Base-by-base conservation (phyloP, 1,140 invertebrate genomes). In the Panagrolaimus sp. region DNA sequence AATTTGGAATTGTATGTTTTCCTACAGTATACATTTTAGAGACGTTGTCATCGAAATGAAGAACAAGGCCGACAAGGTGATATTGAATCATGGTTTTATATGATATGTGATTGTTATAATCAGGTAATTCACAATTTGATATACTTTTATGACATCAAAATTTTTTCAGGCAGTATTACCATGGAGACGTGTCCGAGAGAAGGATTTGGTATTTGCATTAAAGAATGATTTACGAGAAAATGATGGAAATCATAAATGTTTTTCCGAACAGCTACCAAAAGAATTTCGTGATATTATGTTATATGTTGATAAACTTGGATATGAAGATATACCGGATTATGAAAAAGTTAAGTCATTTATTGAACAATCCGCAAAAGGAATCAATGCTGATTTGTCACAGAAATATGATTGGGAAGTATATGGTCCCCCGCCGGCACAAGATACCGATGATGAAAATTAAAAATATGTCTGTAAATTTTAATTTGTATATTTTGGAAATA, bases 21-120 rank as follows among this genome's bases (percentile, higher is more conserved):
- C 5, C 52, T 28, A 10, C 17, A 12, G 26, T 21, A 52, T 58
- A n/a, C n/a, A 12, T 58, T 58, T 1, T 28, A 58, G 52, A 21
- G 52, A 21, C 52, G 52, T 12, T 58, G 52, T 21, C 52, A 58
- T 58, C 52, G 52, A 12, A 21, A 58, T 28, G 52, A 58, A 58
- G 52, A 58, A 58, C 52, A 58, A 58, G 52, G 52, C 52, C 52
- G 52, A 26, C 52, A 58, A 24, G 52, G 52, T 28, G 52, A 58
- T 17, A 21, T 58, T 28, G 52, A 58, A 58, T 58, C 52, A 21
- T 58, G 52, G 52, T 21, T 58, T 28, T 58, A 58, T 28, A 28
- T 58, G 15, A 28, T 28, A 10, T 58, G 52, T 58, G 52, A 58
- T 28, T 26, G 21, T 28, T 58, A 58, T 28, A 58, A 58, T 24